Evolutionary conservation across 2,797 vertebrate genomes (phyloP), one percentile per base, ranked within the genome.

Genomic region (Pampus argenteus): DNA sequence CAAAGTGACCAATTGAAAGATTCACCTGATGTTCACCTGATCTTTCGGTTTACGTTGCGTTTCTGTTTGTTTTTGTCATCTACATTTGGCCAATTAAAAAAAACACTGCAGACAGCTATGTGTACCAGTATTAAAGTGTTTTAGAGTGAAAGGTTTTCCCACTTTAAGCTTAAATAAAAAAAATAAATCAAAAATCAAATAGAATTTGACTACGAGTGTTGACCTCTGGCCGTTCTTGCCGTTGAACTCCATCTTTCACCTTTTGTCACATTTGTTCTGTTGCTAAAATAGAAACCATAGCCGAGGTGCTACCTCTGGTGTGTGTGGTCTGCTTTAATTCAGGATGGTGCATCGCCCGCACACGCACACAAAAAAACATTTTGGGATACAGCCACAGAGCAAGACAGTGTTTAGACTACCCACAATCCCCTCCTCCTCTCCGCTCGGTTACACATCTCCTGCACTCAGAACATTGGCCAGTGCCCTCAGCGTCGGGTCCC

Each of bases 391-490:
- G 84, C 89, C 87, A 77, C 89, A 90, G 81, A 89, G 86, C 76
- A 86, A 86, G 84, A 86, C 77, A 6, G 85, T 91, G 87, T 91
- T 93, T 92, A 91, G 81, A 87, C 86, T 81, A 70, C 85, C 88
- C 89, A 85, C 86, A 90, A 86, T 89, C 74, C 87, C 70, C 76
- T 84, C 79, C 83, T 83, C 78, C 71, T 11, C 72, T 52, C 47
- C 2, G 9, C 72, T 60, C 4, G 3, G 45, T 66, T 64, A 57
- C 72, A 72, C 69, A 72, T 60, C 69, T 73, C 69, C 63, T 49
- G 44, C 58, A 57, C 62, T 65, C 76, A 67, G 71, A 82, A 49
- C 49, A 11, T 34, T 68, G 71, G 68, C 73, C 84, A 29, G 64
- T 79, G 78, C 65, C 81, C 63, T 79, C 73, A 72, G 74, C n/a